phyloP scores from a whole-genome alignment of 2,888 invertebrate species.

The Lepidonotus clava region DNA sequence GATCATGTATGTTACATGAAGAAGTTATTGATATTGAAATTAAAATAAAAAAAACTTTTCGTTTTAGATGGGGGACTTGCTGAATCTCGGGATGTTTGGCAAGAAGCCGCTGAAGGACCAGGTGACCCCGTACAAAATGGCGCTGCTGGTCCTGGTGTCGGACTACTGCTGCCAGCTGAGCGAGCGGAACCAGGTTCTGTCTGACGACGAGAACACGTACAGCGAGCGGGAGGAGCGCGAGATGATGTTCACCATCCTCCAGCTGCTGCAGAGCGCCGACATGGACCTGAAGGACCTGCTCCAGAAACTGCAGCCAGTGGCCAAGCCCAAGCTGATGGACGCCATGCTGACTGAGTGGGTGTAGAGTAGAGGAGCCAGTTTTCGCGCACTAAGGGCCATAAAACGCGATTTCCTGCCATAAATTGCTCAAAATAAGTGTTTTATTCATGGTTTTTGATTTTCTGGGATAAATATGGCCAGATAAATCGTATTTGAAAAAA shows the following conservation, averaged over 20 bases:
- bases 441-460: no score
- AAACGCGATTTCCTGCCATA: not conserved
- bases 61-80: slow-evolving; percentile 16
- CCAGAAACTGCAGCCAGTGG: slow-evolving; percentile 62
- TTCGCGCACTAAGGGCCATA: no score
- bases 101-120: slow-evolving; percentile 70
- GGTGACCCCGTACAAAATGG: slow-evolving; percentile 75
- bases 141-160: slow-evolving; percentile 72
- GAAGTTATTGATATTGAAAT: no score
- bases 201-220: slow-evolving; percentile 29
- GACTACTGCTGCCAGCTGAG: slow-evolving; percentile 67
- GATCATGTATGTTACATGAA: no score
- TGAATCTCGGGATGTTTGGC: slow-evolving; percentile 54
- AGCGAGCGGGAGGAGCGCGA: slow-evolving; percentile 84
- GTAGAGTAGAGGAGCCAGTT: not conserved
- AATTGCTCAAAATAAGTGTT: not conserved
- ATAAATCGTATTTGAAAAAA: no score
- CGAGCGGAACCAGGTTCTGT: slow-evolving; percentile 37
- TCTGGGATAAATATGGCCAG: no score
- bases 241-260: slow-evolving; percentile 90
- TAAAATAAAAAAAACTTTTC: no score
- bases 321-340: slow-evolving; percentile 66
- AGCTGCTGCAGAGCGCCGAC: slow-evolving; percentile 83
- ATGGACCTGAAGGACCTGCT: slow-evolving; percentile 67
- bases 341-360: slow-evolving; percentile 9